Base-by-base conservation (phyloP, 2,888 invertebrate genomes). In the Micoletzkya japonica region DNA sequence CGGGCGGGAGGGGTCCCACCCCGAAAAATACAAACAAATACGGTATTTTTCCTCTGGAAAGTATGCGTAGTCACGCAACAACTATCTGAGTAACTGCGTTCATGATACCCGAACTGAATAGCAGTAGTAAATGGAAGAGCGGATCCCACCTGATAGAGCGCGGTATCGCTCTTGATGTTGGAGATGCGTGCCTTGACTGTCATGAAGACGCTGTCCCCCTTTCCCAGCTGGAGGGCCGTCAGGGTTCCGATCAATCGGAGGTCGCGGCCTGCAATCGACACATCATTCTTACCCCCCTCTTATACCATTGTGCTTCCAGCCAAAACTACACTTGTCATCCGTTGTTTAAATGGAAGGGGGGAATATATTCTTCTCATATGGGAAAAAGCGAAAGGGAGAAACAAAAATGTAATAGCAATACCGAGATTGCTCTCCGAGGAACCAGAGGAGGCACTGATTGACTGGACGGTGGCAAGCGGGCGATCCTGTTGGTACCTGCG, bases 161-260 rank as follows among this genome's bases (percentile, higher is more conserved):
- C 90, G 86, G 93, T 95, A 73, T 94, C 93, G 7, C 90, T 89
- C 82, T 91, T 91, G 26, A 94, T 89, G 83, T 92, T 89, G 58
- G 92, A 90, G 36, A 95, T 89, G 0, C 91, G 91, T 0, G 91
- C 95, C 80, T 93, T 91, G 30, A 90, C 88, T 75, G 90, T 90
- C 87, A 90, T 95, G 85, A 91, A 93, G 36, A 37, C 61, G 4
- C 58, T 54, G 36, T 74, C 76, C 32, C 72, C 72, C 39, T 72
- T 72, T 57, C 78, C 79, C 56, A 81, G 71, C 57, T 76, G 71
- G 56, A 74, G 71, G 36, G 73, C 76, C 20, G 39, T 36, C 17
- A 69, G 61, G 1, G 72, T 63, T 30, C 76, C 76, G 58, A 82
- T 54, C n/a, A 75, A 52, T 17, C 77, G 77, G 14, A 80, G 72